A percentile compares a stretch with the other conserved stretches of the same genome.
Evolutionary conservation across 2,797 vertebrate species (phyloP).

Genomic region (Fistularia tabacaria): DNA sequence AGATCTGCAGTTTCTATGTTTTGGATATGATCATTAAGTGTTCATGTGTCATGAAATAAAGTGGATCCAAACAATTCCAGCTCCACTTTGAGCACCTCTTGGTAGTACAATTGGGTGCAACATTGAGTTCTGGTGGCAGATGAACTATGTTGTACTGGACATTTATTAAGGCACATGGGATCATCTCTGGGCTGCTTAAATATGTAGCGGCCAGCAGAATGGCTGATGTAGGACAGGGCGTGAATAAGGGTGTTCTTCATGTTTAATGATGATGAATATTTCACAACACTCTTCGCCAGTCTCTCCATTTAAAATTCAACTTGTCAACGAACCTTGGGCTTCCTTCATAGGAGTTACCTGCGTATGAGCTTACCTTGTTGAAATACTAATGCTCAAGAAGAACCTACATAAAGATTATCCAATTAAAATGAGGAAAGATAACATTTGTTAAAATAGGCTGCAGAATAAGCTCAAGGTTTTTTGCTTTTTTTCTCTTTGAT

Average conservation of each 20-base stretch:
- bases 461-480: background rate
- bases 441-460: background rate
- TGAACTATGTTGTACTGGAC: constrained; percentile 12
- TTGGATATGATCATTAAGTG: too few species aligned
- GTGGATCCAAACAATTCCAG: too few species aligned
- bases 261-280: constrained; percentile 75
- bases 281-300: constrained; percentile 49
- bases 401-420: background rate
- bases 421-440: background rate
- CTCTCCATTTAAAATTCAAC: constrained; percentile 55
- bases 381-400: constrained; percentile 13
- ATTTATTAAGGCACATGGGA: constrained; percentile 21
- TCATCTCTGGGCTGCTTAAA: constrained; percentile 48
- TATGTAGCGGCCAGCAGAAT: constrained; percentile 48
- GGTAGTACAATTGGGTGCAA: background rate
- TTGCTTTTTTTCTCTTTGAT: constrained; percentile 2
- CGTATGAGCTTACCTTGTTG: constrained; percentile 24
- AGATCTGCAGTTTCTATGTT: too few species aligned
- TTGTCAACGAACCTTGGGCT: constrained; percentile 45
- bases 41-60: too few species aligned
- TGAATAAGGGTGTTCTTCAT: constrained; percentile 61
- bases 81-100: too few species aligned
- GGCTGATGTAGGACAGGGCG: constrained; percentile 47
- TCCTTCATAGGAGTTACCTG: constrained; percentile 26
- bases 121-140: constrained; percentile 5